Base-by-base conservation (phyloP, 2,797 vertebrate genomes). In the Pogonophryne albipinna region DNA sequence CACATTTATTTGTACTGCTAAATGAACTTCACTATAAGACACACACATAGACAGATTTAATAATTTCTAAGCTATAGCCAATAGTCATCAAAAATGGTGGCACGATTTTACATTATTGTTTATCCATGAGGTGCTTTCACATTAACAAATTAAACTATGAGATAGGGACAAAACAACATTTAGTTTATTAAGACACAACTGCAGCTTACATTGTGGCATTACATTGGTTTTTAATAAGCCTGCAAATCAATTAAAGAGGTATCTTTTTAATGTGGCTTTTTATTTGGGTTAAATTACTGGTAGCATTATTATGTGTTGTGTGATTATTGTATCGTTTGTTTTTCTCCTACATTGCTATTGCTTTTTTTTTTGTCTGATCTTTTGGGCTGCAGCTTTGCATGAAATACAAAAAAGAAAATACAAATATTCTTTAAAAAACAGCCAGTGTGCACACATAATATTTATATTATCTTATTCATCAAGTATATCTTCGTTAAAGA, bases 101-200 rank as follows among this genome's bases (percentile, higher is more conserved):
- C 2, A 46, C 19, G 3, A 56, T 51, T 38, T 31, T 2, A 15
- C 31, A 17, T 51, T 50, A 20, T 9, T 55, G 49, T 66, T 53
- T 16, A 50, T 64, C 13, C 15, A 23, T 23, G 16, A 41, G n/a
- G 13, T 69, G 23, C 42, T 66, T 67, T 59, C 38, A 16, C 53
- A 44, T 44, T 6, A 3, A 59, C 52, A 42, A 13, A 74, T 12
- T 51, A 13, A 56, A 53, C 2, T 4, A 41, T 12, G 10, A 68
- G 2, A 10, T 8, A 23, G n/a, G 3, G 6, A 31, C 38, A 62
- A 41, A 7, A 38, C 7, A 38, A 9, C 34, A 38, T 38, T 34
- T 9, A 7, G 8, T 38, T 7, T 2, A 38, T 38, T 8, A 38
- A 38, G 34, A 38, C 34, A 38, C 34, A 38, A 38, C 34, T 38